Evolutionary conservation across 1,140 invertebrate species (phyloP), one percentile per base, ranked within the genome.

Genomic region (Dendrolimus punctatus): DNA sequence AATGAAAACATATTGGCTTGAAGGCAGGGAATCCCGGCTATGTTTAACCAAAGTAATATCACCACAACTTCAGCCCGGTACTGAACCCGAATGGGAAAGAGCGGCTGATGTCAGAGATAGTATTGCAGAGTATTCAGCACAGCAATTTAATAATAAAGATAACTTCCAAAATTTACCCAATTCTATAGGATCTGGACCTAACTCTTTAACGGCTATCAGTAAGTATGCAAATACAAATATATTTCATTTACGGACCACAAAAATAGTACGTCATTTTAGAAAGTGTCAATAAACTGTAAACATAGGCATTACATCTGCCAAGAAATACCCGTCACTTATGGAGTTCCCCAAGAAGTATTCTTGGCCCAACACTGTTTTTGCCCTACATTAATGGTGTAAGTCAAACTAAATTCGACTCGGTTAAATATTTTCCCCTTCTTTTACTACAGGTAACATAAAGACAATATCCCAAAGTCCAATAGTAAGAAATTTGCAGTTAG

Each of bases 1-100:
- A 40, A 98, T 98, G 96, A 96, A 95, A 73, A 98, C 97, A 0
- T 98, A 95, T 74, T 99, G 96, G 96, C 76, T 98, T 40, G 90
- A 91, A 78, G 91, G 90, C 49, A 88, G 91, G 47, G 91, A 92
- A 66, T 89, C 89, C 36, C 85, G 93, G 45, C 80, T 89, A 36
- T 84, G 87, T 1, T 67, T 87, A 0, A 75, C 71, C 4, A 86
- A 86, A 58, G 62, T 83, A 37, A 81, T 83, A 57, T 82, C 83
- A 49, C 73, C 73, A 45, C 80, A 76, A 74, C 76, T 79, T 9
- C 67, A 66, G 57, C 80, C 72, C 2, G 76, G 78, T 6, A 73
- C 64, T 6, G 86, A 87, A 52, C 51, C 79, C 4, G 84, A 87
- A 57, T 80, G 78, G 78, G 83, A 85, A 49, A 57, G 75, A 53